Evolutionary conservation across 92 coral and sea anemone species (phyloP).

Genomic region (Umimayanthus kanabou): DNA sequence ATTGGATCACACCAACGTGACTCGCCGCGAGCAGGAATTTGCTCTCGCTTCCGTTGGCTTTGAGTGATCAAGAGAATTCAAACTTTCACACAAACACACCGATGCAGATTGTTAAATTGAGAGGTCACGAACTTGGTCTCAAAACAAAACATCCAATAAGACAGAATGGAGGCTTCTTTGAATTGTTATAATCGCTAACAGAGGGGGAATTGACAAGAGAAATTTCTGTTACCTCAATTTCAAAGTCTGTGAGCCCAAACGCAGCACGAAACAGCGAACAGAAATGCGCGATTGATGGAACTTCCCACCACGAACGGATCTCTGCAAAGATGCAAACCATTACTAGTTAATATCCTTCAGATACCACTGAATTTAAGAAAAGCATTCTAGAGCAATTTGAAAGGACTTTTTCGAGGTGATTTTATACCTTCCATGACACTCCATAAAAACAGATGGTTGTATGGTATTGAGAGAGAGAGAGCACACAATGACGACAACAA

Average conservation of each 20-base stretch:
- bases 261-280: conserved; percentile 99
- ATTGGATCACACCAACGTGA: conserved; percentile 38
- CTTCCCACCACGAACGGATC: conserved; percentile 99
- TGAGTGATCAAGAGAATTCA: conserved; percentile 54
- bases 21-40: conserved; percentile 45
- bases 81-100: conserved; percentile 46
- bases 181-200: conserved; percentile 4
- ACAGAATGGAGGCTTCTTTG: conserved; percentile 19
- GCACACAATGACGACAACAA: conserved; percentile 93
- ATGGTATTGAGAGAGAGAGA: conserved; percentile 56
- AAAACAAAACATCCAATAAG: conserved; percentile 24
- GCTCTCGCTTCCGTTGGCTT: conserved; percentile 36
- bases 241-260: conserved; percentile 98
- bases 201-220: conserved; percentile 14
- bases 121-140: conserved; percentile 41
- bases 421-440: conserved; percentile 95
- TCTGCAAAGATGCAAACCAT: conserved; percentile 78
- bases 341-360: conserved; percentile 62
- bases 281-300: conserved; percentile 98
- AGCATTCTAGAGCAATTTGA: conserved; percentile 62
- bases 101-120: not conserved
- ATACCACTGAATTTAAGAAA: conserved; percentile 52
- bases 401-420: conserved; percentile 63
- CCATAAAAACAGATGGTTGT: conserved; percentile 96
- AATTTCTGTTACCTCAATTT: conserved; percentile 86